A percentile compares a stretch with the other conserved stretches of the same genome.
These are phyloP conservation scores for Scytalopus superciliaris DNA, from an alignment of 2,113 vertebrate species.

Conservation along the genomic window DNA sequence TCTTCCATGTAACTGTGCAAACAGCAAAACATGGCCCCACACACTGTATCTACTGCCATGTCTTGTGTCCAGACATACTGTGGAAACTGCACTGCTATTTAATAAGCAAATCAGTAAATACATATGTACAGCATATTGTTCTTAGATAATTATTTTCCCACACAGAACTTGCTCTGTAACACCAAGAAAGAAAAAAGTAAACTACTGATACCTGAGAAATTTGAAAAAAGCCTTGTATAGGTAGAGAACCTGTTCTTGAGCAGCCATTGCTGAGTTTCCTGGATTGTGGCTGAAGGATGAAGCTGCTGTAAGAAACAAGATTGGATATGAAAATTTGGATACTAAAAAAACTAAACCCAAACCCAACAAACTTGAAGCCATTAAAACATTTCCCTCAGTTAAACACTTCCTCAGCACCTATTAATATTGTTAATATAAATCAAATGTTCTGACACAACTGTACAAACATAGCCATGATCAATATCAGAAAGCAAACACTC, in stretches of 20 bases:
- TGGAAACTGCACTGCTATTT: not conserved
- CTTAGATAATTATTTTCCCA: not conserved
- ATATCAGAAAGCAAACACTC: constrained; percentile 56
- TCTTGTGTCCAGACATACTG: too few relatives aligned
- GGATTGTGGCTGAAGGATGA: constrained; percentile 88
- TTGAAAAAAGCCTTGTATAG: constrained; percentile 89
- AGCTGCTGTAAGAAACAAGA: constrained; percentile 79
- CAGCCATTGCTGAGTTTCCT: constrained; percentile 93
- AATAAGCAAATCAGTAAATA: not conserved
- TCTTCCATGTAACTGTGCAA: not conserved
- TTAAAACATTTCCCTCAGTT: not conserved
- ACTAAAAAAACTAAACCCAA: not conserved
- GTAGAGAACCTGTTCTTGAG: constrained; percentile 90
- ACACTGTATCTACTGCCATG: not conserved
- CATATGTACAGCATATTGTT: not conserved
- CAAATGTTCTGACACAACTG: not conserved
- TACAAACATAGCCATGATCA: not conserved
- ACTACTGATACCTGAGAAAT: constrained; percentile 87
- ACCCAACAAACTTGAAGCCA: not conserved
- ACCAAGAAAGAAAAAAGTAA: not conserved
- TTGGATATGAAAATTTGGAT: not conserved
- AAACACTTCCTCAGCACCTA: not conserved
- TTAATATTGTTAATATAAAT: not conserved
- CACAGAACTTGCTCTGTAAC: not conserved
- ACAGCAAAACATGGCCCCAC: not conserved